Base-by-base conservation (phyloP, 1,140 invertebrate genomes). In the Heliconius eleuchia region DNA sequence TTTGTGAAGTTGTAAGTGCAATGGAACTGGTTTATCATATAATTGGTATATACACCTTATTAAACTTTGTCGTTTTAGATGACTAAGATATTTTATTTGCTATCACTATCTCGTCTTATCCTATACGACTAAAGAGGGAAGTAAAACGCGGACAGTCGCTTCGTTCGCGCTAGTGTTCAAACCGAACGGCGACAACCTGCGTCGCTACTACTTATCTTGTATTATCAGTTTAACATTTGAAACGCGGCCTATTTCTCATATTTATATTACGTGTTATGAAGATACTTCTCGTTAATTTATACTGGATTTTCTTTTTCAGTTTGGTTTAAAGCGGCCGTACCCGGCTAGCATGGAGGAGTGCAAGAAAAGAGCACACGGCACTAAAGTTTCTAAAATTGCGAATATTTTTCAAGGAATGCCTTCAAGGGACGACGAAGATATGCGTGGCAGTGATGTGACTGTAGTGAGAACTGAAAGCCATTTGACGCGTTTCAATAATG, bases 381-480 rank as follows among this genome's bases (percentile, higher is more conserved):
- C 97, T 83, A 98, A 98, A 95, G 98, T 98, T 85, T 98, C 97
- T 52, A 97, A 98, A 95, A 98, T 98, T 77, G 98, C 98, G 46
- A 98, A 98, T 91, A 97, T 98, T 88, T 98, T 98, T 93, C 97
- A 98, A 95, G 96, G 95, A 76, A 95, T 95, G 88, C 92, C 95
- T 76, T 90, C 94, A 42, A 91, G 88, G 78, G 94, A 95, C 83
- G 87, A 94, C 88, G 92, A 92, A 91, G 87, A 94, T 82, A 88
- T 92, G 92, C 83, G 94, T 85, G 87, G 95, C 75, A 95, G 94
- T 55, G 95, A 96, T 85, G 96, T 97, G 57, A 97, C 97, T 4
- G 97, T 98, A n/a, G 97, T 97, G 66, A 95, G 98, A 74, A 98
- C 97, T 4, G 98, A 98, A 94, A 98, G 97, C 81, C 98, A 98